A percentile compares a stretch with the other conserved stretches of the same genome.
Evolutionary conservation across 2,113 vertebrate species (phyloP).

Genomic region (Antennarius striatus): DNA sequence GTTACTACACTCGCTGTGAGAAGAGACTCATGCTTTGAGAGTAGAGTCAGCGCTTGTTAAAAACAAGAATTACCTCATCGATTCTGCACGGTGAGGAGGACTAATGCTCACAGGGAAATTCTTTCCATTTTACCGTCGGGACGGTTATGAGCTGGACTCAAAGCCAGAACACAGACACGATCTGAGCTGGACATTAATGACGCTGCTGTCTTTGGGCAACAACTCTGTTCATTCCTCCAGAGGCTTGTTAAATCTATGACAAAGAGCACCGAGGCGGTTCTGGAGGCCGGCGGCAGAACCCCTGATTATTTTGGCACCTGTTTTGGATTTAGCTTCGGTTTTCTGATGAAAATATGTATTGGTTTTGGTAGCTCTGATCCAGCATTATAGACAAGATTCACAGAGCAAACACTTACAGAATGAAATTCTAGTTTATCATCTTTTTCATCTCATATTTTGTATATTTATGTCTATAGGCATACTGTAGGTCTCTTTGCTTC

Average conservation of each 20-base stretch:
- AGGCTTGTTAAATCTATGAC: neutral
- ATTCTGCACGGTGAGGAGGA: constrained; percentile 55
- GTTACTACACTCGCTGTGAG: constrained; percentile 36
- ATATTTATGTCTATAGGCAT: no score
- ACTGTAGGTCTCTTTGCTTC: no score
- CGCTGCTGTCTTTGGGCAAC: neutral
- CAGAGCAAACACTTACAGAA: no score
- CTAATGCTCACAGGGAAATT: constrained; percentile 61
- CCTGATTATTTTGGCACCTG: no score
- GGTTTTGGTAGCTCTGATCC: neutral
- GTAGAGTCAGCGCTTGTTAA: constrained; percentile 71
- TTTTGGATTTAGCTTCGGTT: neutral
- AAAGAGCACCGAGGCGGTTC: neutral
- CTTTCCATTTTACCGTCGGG: constrained; percentile 68
- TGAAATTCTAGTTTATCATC: no score
- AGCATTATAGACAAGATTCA: no score
- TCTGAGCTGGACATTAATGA: constrained; percentile 1
- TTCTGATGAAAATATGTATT: neutral
- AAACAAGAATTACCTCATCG: constrained; percentile 68
- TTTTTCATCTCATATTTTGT: no score
- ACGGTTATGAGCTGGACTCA: constrained; percentile 39
- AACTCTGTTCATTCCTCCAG: neutral
- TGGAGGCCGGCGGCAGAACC: no score
- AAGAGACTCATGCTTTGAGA: constrained; percentile 57
- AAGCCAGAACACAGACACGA: neutral